A percentile compares a stretch with the other conserved stretches of the same genome.
Conservation (phyloP, 2,797 vertebrate species). For the Amblyraja radiata region DNA sequence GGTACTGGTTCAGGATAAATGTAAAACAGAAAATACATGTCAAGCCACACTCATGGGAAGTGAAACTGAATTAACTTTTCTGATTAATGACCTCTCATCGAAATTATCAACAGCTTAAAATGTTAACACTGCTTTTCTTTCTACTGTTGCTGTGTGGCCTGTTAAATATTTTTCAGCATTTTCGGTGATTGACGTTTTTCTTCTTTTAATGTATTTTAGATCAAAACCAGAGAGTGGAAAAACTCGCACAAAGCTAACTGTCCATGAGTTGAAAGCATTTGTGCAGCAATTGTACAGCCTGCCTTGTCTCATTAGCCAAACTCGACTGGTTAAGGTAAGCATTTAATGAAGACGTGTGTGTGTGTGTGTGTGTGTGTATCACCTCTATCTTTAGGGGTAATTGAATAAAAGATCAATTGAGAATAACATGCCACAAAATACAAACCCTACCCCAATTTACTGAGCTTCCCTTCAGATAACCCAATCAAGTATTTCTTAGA, state of each 20-base stretch:
- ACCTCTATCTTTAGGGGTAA: background rate
- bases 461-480: background rate
- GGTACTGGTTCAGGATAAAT: too few species aligned
- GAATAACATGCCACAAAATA: too few species aligned
- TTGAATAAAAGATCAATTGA: background rate
- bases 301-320: conserved; percentile 90
- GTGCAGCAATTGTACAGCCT: conserved; percentile 89
- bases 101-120: too few species aligned
- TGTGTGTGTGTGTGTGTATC: background rate
- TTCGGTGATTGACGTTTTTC: background rate
- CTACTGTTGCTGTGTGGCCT: too few species aligned
- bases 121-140: too few species aligned
- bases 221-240: conserved; percentile 74
- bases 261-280: conserved; percentile 94
- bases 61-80: too few species aligned
- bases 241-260: conserved; percentile 82
- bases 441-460: background rate
- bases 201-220: conserved; percentile 48
- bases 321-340: conserved; percentile 87
- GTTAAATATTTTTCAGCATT: too few species aligned
- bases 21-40: too few species aligned
- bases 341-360: background rate
- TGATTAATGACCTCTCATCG: too few species aligned
- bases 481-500: background rate
- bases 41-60: too few species aligned